These are phyloP conservation scores for Nasonia giraulti DNA, from an alignment of 1,140 invertebrate species.

Conservation along the genomic window DNA sequence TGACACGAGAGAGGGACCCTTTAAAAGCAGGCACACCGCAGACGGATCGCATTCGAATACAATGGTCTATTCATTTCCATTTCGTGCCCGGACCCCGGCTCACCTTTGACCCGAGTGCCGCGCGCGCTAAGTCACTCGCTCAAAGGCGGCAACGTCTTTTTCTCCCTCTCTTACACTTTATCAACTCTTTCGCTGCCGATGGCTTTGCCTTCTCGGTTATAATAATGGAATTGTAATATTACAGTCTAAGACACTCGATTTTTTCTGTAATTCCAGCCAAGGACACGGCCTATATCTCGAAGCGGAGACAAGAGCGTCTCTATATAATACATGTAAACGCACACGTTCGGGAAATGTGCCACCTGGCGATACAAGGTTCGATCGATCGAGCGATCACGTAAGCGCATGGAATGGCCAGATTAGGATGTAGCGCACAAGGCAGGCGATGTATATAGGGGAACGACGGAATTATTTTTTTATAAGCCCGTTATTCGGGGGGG, in stretches of 20 bases:
- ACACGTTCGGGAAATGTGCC: neutral
- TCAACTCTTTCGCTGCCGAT: neutral
- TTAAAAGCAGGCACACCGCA: constrained; percentile 34
- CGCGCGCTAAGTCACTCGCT: neutral
- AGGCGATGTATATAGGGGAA: neutral
- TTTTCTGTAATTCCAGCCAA: neutral
- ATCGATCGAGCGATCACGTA: constrained; percentile 24
- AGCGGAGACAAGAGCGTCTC: neutral
- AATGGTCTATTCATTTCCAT: constrained; percentile 61
- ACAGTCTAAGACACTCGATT: neutral
- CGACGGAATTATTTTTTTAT: neutral
- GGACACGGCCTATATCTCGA: neutral
- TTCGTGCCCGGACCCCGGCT: constrained; percentile 58
- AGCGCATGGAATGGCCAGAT: constrained; percentile 3
- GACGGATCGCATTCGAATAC: constrained; percentile 60
- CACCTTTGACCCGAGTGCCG: constrained; percentile 56
- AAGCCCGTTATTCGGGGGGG: neutral
- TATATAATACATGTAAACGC: neutral
- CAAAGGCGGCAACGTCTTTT: constrained; percentile 43
- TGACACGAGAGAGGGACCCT: constrained; percentile 40
- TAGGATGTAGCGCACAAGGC: neutral
- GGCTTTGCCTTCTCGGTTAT: neutral
- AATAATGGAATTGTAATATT: neutral
- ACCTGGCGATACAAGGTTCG: neutral
- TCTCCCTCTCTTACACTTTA: constrained; percentile 30